Conservation (phyloP, 2,113 vertebrate genomes). For the Trinectes maculatus region DNA sequence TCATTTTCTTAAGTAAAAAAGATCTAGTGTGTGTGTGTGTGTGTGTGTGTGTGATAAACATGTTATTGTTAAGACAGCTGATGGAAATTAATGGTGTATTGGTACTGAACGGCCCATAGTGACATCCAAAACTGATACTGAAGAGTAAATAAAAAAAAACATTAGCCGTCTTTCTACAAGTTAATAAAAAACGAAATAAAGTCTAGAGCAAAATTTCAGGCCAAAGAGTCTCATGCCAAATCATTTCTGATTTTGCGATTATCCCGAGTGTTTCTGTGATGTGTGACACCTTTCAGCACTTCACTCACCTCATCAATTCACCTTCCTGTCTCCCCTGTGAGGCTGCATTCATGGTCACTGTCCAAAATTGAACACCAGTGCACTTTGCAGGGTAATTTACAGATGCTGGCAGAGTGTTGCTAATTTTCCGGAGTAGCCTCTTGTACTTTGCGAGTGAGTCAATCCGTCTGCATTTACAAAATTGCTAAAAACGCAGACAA, state of each 20-base stretch:
- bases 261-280: neutral
- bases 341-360: slow-evolving; percentile 24
- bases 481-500: slow-evolving; percentile 25
- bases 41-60: too few relatives aligned
- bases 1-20: too few relatives aligned
- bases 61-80: too few relatives aligned
- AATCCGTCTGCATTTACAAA: slow-evolving; percentile 53
- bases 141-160: too few relatives aligned
- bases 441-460: slow-evolving; percentile 61
- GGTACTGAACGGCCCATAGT: too few relatives aligned
- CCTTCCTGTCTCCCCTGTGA: slow-evolving; percentile 4
- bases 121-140: too few relatives aligned
- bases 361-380: slow-evolving; percentile 39
- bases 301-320: slow-evolving; percentile 10
- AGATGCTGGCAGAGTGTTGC: slow-evolving; percentile 62
- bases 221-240: neutral
- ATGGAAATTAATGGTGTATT: too few relatives aligned
- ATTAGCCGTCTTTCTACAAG: too few relatives aligned
- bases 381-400: slow-evolving; percentile 70
- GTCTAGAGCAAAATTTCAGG: too few relatives aligned
- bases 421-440: slow-evolving; percentile 77
- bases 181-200: too few relatives aligned
- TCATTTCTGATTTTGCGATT: neutral
- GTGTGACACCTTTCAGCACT: slow-evolving; percentile 12
- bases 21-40: too few relatives aligned